Percentiles rank a stretch among this genome's conserved stretches.
Evolutionary conservation across 2,797 vertebrate genomes (phyloP).

Genomic region (Masticophis lateralis): DNA sequence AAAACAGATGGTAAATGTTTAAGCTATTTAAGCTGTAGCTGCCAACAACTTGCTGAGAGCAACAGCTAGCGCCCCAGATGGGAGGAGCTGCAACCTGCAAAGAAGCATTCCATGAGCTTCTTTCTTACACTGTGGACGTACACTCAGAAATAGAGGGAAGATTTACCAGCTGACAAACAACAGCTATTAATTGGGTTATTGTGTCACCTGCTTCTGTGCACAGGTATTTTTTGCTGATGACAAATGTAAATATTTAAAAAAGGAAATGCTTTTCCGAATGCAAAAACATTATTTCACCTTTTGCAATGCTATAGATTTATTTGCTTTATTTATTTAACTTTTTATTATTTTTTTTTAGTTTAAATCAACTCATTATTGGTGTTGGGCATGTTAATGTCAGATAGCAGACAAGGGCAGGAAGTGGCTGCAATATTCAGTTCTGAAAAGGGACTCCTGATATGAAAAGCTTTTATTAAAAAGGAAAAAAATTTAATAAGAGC

Average conservation of each 20-base stretch:
- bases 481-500: not conserved
- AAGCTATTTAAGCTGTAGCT: not conserved
- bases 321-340: not conserved
- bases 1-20: not conserved
- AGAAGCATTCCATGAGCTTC: constrained; percentile 15
- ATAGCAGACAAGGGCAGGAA: not conserved
- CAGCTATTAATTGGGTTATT: not conserved
- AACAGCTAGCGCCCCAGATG: not conserved
- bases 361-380: constrained; percentile 6
- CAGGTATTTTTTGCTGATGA: not conserved
- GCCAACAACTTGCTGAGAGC: not conserved
- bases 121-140: not conserved
- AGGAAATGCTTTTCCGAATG: not conserved
- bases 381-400: constrained; percentile 5
- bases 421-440: not conserved
- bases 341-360: not conserved
- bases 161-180: not conserved
- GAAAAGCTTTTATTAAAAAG: constrained; percentile 12
- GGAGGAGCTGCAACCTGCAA: not conserved
- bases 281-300: not conserved
- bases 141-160: not conserved
- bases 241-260: not conserved
- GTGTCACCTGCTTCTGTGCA: not conserved
- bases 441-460: constrained; percentile 6
- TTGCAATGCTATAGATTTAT: not conserved